These are phyloP conservation scores for Vannuccia rotundouncinata DNA, from an alignment of 2,888 invertebrate species.

Conservation along the genomic window DNA sequence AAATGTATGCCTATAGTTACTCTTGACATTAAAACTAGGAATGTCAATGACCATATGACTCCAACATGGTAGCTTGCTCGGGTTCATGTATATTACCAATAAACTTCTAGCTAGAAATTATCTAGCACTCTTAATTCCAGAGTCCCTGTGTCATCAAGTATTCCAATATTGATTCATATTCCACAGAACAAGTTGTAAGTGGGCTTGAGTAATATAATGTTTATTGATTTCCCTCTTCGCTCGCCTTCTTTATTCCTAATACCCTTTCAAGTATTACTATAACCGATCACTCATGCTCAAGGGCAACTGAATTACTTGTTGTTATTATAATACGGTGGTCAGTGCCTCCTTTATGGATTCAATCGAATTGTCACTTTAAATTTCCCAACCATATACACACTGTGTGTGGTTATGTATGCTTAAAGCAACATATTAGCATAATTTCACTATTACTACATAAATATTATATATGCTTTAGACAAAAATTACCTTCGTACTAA, in stretches of 20 bases:
- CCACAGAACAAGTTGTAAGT: background rate
- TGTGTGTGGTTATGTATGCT: too few relatives aligned
- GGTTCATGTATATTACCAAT: background rate
- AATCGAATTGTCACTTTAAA: too few relatives aligned
- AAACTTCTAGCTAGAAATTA: background rate
- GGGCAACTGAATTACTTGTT: background rate
- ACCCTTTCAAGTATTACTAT: background rate
- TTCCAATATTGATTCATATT: background rate
- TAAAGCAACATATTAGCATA: too few relatives aligned
- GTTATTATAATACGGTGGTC: background rate
- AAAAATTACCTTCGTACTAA: background rate
- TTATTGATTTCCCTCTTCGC: background rate
- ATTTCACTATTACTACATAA: too few relatives aligned
- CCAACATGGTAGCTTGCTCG: background rate
- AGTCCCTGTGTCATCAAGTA: background rate
- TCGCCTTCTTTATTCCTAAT: background rate
- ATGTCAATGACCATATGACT: background rate
- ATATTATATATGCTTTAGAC: too few relatives aligned
- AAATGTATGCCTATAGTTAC: background rate
- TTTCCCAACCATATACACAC: too few relatives aligned
- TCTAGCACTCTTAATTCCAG: background rate
- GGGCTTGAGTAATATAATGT: background rate
- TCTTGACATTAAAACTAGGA: background rate
- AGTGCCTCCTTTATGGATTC: too few relatives aligned
- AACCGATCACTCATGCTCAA: background rate